A percentile compares a stretch with the other conserved stretches of the same genome.
Conservation (phyloP, 2,113 vertebrate species). For the Chrysemys picta region DNA sequence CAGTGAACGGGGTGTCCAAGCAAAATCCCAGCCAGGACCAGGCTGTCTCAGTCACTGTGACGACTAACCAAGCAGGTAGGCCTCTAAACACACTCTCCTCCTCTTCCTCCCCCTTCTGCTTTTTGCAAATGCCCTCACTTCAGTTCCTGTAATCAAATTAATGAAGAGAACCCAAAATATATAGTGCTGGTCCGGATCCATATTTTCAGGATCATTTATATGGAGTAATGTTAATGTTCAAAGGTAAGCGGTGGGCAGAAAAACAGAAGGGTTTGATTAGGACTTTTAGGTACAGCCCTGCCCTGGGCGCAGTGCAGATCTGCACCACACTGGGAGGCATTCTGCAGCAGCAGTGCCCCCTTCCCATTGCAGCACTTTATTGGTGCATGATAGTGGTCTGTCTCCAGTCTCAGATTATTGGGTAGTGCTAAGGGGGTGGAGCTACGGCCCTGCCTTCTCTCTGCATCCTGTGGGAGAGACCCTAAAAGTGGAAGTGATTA, state of each 20-base stretch:
- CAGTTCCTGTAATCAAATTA: not conserved
- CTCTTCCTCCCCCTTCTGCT: not conserved
- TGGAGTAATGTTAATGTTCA: not conserved
- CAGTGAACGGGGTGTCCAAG: slow-evolving; percentile 94
- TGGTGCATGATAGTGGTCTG: not conserved
- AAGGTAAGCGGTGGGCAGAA: not conserved
- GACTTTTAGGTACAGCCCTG: not conserved
- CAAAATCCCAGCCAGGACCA: slow-evolving; percentile 93
- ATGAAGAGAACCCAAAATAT: not conserved
- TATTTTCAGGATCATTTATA: slow-evolving; percentile 42
- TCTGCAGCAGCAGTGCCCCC: not conserved
- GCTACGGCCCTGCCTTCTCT: not conserved
- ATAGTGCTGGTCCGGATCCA: not conserved
- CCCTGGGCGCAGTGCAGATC: not conserved
- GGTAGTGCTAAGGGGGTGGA: accelerated
- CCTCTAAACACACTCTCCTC: not conserved
- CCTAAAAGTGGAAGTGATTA: accelerated
- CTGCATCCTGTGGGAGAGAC: not conserved
- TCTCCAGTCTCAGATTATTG: not conserved
- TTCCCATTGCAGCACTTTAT: not conserved
- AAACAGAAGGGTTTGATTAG: not conserved
- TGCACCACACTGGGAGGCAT: not conserved
- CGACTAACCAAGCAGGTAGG: slow-evolving; percentile 99
- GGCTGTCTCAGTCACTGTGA: slow-evolving; percentile 94
- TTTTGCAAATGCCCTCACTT: not conserved